A percentile compares a stretch with the other conserved stretches of the same genome.
Evolutionary conservation across 2,797 vertebrate genomes (phyloP).

Genomic region (Arctocebus calabarensis): DNA sequence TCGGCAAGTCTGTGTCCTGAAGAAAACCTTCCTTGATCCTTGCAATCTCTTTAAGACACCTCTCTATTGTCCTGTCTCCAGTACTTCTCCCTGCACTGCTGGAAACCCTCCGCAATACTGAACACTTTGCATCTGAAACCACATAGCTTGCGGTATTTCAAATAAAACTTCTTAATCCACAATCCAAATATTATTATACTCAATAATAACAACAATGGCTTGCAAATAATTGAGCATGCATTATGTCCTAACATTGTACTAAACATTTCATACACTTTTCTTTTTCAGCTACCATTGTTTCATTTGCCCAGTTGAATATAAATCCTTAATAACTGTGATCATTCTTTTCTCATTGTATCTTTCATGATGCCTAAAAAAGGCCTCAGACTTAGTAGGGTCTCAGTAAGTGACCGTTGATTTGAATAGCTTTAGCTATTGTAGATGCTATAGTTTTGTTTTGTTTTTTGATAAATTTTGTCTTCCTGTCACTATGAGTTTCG

Average conservation of each 20-base stretch:
- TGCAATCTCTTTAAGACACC: not conserved
- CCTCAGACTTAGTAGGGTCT: slow-evolving; percentile 45
- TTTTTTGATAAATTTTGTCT: slow-evolving; percentile 53
- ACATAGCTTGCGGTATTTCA: slow-evolving; percentile 29
- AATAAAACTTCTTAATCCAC: slow-evolving; percentile 40
- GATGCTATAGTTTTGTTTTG: slow-evolving; percentile 17
- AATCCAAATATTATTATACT: not conserved
- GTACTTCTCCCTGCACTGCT: not conserved
- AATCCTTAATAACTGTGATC: not conserved
- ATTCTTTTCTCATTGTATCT: not conserved
- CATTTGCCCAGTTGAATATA: not conserved
- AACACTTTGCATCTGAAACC: not conserved
- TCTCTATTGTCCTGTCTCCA: not conserved
- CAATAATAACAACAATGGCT: not conserved
- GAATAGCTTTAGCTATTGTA: not conserved
- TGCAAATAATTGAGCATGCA: not conserved
- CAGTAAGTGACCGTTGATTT: slow-evolving; percentile 32
- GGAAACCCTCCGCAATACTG: not conserved
- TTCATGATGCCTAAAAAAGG: slow-evolving; percentile 34
- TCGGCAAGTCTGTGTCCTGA: not conserved
- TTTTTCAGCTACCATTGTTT: slow-evolving; percentile 17
- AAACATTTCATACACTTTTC: slow-evolving; percentile 18
- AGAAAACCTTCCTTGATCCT: not conserved
- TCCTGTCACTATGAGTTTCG: not conserved
- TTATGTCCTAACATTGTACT: not conserved